phyloP scores from a whole-genome alignment of 1,140 invertebrate species.

The Neuroterus valhalla region DNA sequence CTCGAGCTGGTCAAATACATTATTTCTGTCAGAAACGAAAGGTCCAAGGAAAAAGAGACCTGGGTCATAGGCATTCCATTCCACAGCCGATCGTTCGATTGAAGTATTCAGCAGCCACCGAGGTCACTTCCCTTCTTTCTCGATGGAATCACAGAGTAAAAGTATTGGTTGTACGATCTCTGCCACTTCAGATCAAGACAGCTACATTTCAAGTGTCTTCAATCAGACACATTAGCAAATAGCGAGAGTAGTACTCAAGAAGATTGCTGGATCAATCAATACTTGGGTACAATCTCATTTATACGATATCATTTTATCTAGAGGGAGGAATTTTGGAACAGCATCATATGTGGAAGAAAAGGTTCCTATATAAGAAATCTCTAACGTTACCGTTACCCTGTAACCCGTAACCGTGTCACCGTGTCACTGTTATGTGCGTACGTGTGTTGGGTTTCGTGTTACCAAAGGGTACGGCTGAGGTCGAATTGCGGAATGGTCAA shows the following conservation, averaged over 20 bases:
- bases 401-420: no score
- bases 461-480: no score
- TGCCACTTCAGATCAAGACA: background rate
- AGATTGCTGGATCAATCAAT: no score
- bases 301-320: no score
- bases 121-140: background rate
- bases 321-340: no score
- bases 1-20: slow-evolving; percentile 22
- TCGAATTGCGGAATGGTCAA: no score
- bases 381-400: no score
- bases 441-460: no score
- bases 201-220: background rate
- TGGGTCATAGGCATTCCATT: slow-evolving; percentile 38
- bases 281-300: no score
- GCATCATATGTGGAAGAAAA: no score
- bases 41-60: slow-evolving; percentile 1
- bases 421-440: no score
- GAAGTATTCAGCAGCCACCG: slow-evolving; percentile 36
- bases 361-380: no score
- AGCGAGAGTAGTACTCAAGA: background rate
- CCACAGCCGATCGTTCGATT: slow-evolving; percentile 36
- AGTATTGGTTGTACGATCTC: slow-evolving; percentile 7
- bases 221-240: background rate
- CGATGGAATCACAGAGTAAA: slow-evolving; percentile 18
- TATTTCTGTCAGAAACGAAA: slow-evolving; percentile 17